phyloP scores from a whole-genome alignment of 2,888 invertebrate genomes.

The Acanthoscelides obtectus region DNA sequence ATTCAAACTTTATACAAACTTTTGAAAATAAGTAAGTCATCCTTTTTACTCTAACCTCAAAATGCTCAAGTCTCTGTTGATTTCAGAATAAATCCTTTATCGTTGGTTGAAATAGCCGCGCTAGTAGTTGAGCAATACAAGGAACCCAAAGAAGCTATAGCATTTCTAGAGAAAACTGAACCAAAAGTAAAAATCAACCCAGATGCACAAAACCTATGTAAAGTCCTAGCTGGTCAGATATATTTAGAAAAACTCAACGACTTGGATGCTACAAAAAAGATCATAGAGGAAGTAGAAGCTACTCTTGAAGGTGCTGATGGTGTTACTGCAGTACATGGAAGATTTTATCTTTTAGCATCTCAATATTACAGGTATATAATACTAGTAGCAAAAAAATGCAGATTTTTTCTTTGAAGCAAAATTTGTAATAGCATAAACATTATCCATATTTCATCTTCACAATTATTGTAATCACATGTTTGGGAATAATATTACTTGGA shows the following conservation, averaged over 20 bases:
- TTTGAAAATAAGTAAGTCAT: slow-evolving; percentile 90
- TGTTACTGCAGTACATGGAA: slow-evolving; percentile 87
- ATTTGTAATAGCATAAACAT: neutral
- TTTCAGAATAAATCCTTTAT: slow-evolving; percentile 87
- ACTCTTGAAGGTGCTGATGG: slow-evolving; percentile 87
- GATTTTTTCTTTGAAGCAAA: no score
- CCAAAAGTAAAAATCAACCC: slow-evolving; percentile 79
- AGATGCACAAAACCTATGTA: slow-evolving; percentile 84
- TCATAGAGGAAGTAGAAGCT: slow-evolving; percentile 82
- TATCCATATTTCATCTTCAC: neutral
- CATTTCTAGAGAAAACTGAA: slow-evolving; percentile 85
- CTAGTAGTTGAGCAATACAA: slow-evolving; percentile 70
- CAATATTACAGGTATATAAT: slow-evolving; percentile 71
- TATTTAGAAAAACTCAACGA: slow-evolving; percentile 74
- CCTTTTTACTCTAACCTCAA: slow-evolving; percentile 28
- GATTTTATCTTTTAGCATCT: slow-evolving; percentile 89
- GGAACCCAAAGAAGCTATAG: slow-evolving; percentile 78
- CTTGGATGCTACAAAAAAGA: slow-evolving; percentile 72
- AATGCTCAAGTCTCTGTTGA: slow-evolving; percentile 2
- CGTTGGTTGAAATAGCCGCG: slow-evolving; percentile 83
- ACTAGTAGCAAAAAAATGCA: no score
- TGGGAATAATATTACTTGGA: no score
- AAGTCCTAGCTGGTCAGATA: slow-evolving; percentile 79
- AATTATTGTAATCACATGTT: neutral
- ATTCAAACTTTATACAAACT: slow-evolving; percentile 85